These are phyloP conservation scores for Tragelaphus imberbis DNA, from an alignment of 2,113 vertebrate species.

Conservation along the genomic window DNA sequence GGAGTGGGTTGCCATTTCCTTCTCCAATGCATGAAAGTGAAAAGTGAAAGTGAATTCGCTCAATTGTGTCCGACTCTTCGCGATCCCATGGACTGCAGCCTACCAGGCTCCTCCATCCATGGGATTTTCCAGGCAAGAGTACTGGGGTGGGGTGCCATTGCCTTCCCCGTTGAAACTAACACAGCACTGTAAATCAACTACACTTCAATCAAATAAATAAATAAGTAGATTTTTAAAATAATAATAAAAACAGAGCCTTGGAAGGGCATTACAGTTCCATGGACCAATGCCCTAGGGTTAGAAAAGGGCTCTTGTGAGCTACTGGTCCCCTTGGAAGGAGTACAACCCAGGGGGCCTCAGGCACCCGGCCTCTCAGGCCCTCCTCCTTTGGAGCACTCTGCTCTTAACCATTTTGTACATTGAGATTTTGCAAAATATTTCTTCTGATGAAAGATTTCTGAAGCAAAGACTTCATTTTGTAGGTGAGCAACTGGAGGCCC, in stretches of 20 bases:
- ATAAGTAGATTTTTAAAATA: not conserved
- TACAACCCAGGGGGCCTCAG: not conserved
- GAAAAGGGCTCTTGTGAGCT: not conserved
- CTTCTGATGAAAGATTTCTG: not conserved
- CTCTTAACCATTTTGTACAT: not conserved
- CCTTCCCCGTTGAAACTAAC: not conserved
- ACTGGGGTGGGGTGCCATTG: no score
- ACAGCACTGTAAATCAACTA: not conserved
- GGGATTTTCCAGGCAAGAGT: no score
- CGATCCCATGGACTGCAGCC: no score
- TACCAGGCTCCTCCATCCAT: no score
- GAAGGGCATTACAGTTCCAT: not conserved
- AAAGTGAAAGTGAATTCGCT: no score
- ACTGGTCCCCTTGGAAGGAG: not conserved
- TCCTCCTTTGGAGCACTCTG: not conserved
- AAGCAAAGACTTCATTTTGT: not conserved
- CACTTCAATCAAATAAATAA: not conserved
- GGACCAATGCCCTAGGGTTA: not conserved
- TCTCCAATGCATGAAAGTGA: no score
- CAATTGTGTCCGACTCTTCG: no score
- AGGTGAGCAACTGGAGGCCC: not conserved
- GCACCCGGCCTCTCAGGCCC: fast-evolving
- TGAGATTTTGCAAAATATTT: not conserved
- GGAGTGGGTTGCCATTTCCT: no score
- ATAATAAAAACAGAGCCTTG: not conserved